Evolutionary conservation across 2,113 vertebrate species (phyloP).

Genomic region (Pampusana beccarii): DNA sequence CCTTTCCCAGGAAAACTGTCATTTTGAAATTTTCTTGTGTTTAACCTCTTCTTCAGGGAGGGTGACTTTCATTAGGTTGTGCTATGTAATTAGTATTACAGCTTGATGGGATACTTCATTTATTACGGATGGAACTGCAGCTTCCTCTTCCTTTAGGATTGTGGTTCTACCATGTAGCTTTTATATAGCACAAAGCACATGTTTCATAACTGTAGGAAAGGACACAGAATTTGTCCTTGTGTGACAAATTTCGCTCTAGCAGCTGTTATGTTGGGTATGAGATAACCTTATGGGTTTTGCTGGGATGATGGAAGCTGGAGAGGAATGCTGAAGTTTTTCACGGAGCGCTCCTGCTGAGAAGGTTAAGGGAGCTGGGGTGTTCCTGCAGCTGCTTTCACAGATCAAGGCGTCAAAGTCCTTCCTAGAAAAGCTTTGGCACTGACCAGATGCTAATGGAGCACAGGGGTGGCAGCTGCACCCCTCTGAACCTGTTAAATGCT

Average conservation of each 20-base stretch:
- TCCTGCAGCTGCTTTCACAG: slow-evolving; percentile 31
- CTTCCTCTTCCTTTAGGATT: not conserved
- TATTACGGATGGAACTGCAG: not conserved
- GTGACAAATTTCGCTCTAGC: not conserved
- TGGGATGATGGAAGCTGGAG: not conserved
- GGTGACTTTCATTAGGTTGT: not conserved
- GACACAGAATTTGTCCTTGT: slow-evolving; percentile 13
- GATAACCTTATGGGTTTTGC: not conserved
- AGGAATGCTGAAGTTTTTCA: not conserved
- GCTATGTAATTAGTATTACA: not conserved
- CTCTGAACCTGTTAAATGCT: not conserved
- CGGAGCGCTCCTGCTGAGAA: fast-evolving
- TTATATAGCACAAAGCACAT: not conserved
- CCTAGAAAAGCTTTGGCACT: slow-evolving; percentile 5
- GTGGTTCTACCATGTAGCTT: not conserved
- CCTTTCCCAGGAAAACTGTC: not conserved
- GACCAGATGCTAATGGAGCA: not conserved
- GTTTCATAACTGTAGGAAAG: slow-evolving; percentile 4
- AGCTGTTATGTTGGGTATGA: not conserved
- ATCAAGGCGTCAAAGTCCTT: not conserved
- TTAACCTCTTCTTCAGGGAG: not conserved
- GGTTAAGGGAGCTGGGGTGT: not conserved
- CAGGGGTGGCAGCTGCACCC: not conserved
- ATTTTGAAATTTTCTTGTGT: not conserved
- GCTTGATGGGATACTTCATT: not conserved